These are phyloP conservation scores for Caenorhabditis angaria DNA, from an alignment of 2,888 invertebrate species.

Conservation along the genomic window DNA sequence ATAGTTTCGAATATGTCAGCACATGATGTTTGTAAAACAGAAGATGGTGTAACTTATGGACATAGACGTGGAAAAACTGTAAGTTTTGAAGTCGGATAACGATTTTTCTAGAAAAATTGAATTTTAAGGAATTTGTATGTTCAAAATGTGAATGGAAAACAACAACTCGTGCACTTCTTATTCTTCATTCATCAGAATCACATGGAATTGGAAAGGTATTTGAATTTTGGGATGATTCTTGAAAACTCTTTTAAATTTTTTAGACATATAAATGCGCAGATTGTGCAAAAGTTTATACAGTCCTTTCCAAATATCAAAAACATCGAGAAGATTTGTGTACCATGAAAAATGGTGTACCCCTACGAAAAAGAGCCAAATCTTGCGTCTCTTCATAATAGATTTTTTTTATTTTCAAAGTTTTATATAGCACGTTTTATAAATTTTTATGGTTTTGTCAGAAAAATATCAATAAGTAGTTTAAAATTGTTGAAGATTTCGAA, in stretches of 20 bases:
- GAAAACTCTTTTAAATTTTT: neutral
- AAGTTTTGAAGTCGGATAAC: too few relatives aligned
- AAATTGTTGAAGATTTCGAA: constrained; percentile 56
- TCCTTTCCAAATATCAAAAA: neutral
- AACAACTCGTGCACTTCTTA: neutral
- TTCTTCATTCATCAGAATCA: neutral
- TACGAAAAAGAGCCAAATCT: neutral
- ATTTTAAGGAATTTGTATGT: neutral
- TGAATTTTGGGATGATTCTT: neutral
- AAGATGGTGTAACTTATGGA: neutral
- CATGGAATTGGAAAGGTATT: neutral
- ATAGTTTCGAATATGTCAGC: too few relatives aligned
- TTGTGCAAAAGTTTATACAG: neutral
- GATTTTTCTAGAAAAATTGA: too few relatives aligned
- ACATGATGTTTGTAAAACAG: neutral
- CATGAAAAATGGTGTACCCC: neutral
- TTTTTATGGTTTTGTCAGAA: neutral
- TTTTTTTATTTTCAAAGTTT: too few relatives aligned
- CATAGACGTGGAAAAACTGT: neutral
- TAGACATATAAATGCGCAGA: neutral
- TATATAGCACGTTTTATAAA: neutral
- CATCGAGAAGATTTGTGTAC: too few relatives aligned
- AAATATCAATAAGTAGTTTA: constrained; percentile 14
- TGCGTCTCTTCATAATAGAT: too few relatives aligned
- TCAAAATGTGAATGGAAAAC: neutral